Evolutionary conservation across 2,888 invertebrate genomes (phyloP).

Genomic region (Scaptomyza cyrtandrae): DNA sequence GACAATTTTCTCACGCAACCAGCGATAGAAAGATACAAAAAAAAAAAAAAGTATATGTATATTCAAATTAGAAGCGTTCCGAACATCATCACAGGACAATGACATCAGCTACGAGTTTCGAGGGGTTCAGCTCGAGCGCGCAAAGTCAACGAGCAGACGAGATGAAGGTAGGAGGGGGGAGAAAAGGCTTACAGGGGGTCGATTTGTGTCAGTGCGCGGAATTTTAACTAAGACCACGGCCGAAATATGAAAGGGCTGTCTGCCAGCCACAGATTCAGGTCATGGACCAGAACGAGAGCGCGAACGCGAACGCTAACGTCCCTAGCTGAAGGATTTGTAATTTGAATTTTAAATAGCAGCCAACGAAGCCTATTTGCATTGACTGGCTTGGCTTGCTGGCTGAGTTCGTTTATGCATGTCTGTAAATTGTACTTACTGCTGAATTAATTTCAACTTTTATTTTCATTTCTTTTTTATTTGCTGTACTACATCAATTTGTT

Average conservation of each 20-base stretch:
- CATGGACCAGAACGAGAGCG: not conserved
- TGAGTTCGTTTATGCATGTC: slow-evolving; percentile 39
- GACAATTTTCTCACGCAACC: slow-evolving; percentile 75
- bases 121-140: slow-evolving; percentile 68
- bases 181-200: slow-evolving; percentile 32
- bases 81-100: slow-evolving; percentile 43
- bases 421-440: slow-evolving; percentile 78
- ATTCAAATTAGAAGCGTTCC: slow-evolving; percentile 62
- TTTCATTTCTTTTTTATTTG: slow-evolving; percentile 55
- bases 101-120: slow-evolving; percentile 44
- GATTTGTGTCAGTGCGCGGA: slow-evolving; percentile 46
- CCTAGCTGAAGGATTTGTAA: slow-evolving; percentile 71
- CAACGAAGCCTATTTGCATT: slow-evolving; percentile 19
- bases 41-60: slow-evolving; percentile 31
- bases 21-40: not conserved
- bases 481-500: slow-evolving; percentile 37
- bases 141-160: slow-evolving; percentile 66
- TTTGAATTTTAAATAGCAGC: slow-evolving; percentile 78
- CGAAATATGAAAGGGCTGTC: slow-evolving; percentile 30
- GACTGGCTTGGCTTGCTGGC: slow-evolving; percentile 8
- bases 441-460: slow-evolving; percentile 72
- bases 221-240: slow-evolving; percentile 40
- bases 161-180: not conserved
- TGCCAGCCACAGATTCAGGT: slow-evolving; percentile 8
- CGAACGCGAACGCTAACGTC: not conserved